Evolutionary conservation across 2,888 invertebrate species (phyloP), one percentile per base, ranked within the genome.

Genomic region (Agrotis segetum): DNA sequence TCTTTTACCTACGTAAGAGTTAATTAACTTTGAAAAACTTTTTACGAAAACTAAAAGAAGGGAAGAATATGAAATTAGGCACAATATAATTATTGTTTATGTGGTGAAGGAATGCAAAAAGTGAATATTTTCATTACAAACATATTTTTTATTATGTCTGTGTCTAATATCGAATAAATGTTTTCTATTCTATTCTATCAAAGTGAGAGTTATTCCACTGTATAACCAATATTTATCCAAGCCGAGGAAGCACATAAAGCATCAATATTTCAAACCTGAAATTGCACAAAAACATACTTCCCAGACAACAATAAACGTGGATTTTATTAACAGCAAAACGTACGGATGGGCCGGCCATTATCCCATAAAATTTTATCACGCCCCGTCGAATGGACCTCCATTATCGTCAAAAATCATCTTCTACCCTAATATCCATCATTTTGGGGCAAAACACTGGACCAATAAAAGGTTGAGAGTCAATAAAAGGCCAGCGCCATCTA

Each of bases 321-420:
- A 70, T 69, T 70, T 81, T 70, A 78, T 71, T 59, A 40, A 49
- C 56, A 68, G 53, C 75, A 73, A 75, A 81, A 71, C 55, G 62
- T 59, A 67, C 64, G 4, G 44, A 67, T 69, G 79, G 67, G 16
- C 58, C 69, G 62, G 21, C 64, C 64, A 70, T 71, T 74, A 71
- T 50, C 56, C 52, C 69, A 75, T 84, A 84, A 85, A 84, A 85
- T 77, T 77, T 81, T 81, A 83, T 77, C 71, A 79, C 73, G 53
- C 71, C 40, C 53, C 73, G 34, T 60, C 73, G 72, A 81, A 84
- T 85, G 74, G 73, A 11, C 50, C 40, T 72, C 81, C 80, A 80
- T 84, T 84, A 83, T 83, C 83, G 74, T 85, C 77, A 74, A 85
- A 83, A 83, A 76, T 85, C 77, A 85, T 85, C 79, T 84, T 75